A percentile compares a stretch with the other conserved stretches of the same genome.
phyloP scores from a whole-genome alignment of 2,113 vertebrate species.

The Aramus guarauna region DNA sequence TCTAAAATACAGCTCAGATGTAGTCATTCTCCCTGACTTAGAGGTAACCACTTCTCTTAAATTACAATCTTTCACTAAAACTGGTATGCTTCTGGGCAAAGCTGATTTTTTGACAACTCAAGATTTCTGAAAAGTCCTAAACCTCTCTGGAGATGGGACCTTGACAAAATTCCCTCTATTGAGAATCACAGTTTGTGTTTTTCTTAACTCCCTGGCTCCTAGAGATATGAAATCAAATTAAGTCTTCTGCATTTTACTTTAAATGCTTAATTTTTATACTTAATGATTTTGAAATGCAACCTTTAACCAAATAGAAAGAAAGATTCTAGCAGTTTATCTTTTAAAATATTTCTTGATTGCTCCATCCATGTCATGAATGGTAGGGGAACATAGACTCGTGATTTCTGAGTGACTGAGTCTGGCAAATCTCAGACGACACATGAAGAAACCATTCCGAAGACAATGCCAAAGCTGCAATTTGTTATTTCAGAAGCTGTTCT shows the following conservation, averaged over 20 bases:
- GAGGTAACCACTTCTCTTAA: not conserved
- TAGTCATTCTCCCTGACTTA: not conserved
- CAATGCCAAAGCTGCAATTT: not conserved
- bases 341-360: not conserved
- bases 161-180: not conserved
- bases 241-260: not conserved
- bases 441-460: not conserved
- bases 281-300: not conserved
- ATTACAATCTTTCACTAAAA: not conserved
- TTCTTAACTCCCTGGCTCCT: not conserved
- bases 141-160: not conserved
- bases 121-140: not conserved
- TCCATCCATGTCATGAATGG: not conserved
- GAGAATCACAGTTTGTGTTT: not conserved
- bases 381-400: accelerated
- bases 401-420: not conserved
- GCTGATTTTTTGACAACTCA: not conserved
- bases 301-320: not conserved
- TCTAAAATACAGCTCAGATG: not conserved
- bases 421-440: not conserved
- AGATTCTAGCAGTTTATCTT: not conserved
- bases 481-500: not conserved
- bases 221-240: not conserved
- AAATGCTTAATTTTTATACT: not conserved
- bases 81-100: not conserved